phyloP scores from a whole-genome alignment of 2,113 vertebrate genomes.

The Donacobius atricapilla region DNA sequence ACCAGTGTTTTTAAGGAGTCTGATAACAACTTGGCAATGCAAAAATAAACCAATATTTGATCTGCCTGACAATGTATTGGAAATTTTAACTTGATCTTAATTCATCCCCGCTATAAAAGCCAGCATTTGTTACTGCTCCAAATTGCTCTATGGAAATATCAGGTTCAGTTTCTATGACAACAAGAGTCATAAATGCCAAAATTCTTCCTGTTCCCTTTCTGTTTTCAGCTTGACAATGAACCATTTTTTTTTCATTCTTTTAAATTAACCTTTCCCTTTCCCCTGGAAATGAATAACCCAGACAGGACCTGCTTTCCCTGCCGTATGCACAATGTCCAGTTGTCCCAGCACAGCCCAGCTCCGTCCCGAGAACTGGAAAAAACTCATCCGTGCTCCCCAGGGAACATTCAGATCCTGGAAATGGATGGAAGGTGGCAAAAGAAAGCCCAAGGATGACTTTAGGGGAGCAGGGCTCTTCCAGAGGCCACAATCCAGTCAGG shows the following conservation, averaged over 20 bases:
- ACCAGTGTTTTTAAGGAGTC: neutral
- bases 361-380: neutral
- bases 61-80: conserved; percentile 12
- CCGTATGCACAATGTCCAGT: neutral
- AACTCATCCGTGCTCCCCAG: neutral
- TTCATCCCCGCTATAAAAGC: conserved; percentile 25
- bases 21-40: neutral
- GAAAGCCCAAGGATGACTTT: neutral
- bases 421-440: neutral
- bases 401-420: neutral
- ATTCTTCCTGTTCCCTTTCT: conserved; percentile 53
- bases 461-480: neutral
- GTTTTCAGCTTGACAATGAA: conserved; percentile 28
- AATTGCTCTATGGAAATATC: conserved; percentile 50
- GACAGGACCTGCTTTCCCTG: neutral
- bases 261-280: conserved; percentile 31
- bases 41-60: conserved; percentile 24
- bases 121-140: conserved; percentile 15
- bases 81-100: conserved; percentile 46
- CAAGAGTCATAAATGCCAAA: conserved; percentile 60
- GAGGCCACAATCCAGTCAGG: fast-evolving
- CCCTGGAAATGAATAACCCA: neutral
- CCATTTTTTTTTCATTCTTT: neutral
- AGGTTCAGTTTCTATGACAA: conserved; percentile 67
- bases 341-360: neutral